Conservation (phyloP, 2,888 invertebrate genomes). For the Alsophila aescularia region DNA sequence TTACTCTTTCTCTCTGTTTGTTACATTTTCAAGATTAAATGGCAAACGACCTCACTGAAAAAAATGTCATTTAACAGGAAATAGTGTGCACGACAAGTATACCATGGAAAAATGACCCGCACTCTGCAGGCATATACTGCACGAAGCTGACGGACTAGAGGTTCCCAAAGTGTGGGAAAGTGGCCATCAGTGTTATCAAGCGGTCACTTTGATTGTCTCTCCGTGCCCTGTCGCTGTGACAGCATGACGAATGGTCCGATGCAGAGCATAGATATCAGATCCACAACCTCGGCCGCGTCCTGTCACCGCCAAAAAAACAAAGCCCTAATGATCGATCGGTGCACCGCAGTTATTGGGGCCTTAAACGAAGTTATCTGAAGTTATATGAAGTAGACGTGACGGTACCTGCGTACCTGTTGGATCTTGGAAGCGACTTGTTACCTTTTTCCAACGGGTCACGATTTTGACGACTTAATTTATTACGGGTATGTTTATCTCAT, state of each 20-base stretch:
- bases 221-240: constrained; percentile 73
- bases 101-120: background rate
- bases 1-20: no score
- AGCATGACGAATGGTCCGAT: constrained; percentile 82
- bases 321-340: constrained; percentile 82
- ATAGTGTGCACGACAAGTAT: no score
- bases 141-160: background rate
- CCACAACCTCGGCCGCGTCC: constrained; percentile 47
- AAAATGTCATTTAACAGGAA: no score
- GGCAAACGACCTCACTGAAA: no score
- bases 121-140: background rate
- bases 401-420: constrained; percentile 61
- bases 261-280: constrained; percentile 65
- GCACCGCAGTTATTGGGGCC: constrained; percentile 71
- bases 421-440: constrained; percentile 25
- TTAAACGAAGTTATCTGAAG: constrained; percentile 75
- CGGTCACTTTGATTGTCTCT: constrained; percentile 81
- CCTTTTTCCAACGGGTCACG: constrained; percentile 22
- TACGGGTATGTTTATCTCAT: constrained; percentile 32
- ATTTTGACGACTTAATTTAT: constrained; percentile 56
- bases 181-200: constrained; percentile 69
- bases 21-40: no score
- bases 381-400: constrained; percentile 60
- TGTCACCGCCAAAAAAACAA: constrained; percentile 82
- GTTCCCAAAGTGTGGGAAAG: constrained; percentile 42